phyloP scores from a whole-genome alignment of 2,113 vertebrate species.

The Canis aureus region DNA sequence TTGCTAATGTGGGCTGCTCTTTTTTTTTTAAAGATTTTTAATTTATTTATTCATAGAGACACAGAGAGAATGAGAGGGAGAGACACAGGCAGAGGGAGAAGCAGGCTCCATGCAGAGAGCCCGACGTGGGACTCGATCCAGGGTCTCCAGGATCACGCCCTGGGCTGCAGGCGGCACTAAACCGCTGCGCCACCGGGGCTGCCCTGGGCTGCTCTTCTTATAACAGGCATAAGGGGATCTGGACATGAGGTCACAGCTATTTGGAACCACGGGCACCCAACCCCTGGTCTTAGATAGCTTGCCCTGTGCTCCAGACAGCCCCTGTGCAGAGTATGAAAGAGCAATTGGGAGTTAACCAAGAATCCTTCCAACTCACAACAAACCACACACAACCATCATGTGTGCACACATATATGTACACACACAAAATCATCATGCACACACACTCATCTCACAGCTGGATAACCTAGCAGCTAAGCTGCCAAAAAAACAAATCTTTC shows the following conservation, averaged over 20 bases:
- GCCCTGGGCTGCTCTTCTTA: background rate
- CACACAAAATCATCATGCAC: background rate
- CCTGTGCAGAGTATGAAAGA: background rate
- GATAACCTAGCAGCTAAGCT: slow-evolving; percentile 1
- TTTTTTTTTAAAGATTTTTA: no score
- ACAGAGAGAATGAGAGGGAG: no score
- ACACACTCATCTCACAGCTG: background rate
- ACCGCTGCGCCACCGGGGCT: no score
- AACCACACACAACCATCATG: background rate
- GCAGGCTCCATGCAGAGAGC: no score
- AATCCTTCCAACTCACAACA: background rate
- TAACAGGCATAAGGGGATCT: background rate
- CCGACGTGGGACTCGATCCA: no score
- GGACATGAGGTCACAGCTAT: background rate
- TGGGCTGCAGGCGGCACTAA: no score
- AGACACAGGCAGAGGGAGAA: no score
- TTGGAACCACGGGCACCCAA: background rate
- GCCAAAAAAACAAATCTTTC: background rate
- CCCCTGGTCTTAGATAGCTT: background rate
- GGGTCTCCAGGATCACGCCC: no score
- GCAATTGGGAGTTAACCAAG: background rate
- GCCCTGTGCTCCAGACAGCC: background rate
- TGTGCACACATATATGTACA: background rate
- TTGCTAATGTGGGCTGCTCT: background rate
- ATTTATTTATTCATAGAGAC: no score